Evolutionary conservation across 1,140 invertebrate species (phyloP).

Genomic region (Lucilia cuprina): DNA sequence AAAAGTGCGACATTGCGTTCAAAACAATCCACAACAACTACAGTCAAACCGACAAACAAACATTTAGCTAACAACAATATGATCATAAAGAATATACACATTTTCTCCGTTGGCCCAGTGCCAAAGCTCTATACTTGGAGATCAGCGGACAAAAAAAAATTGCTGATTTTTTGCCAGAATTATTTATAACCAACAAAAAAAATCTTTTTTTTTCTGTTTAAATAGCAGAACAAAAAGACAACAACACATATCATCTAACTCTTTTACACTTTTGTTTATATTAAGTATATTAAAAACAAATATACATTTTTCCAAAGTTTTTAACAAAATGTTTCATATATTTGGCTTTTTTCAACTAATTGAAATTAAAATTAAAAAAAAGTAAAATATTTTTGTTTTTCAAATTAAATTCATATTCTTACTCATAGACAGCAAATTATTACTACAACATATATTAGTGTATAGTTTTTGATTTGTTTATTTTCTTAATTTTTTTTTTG

Average conservation of each 20-base stretch:
- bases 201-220: constrained; percentile 42
- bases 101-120: constrained; percentile 65
- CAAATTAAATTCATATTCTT: not conserved
- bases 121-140: constrained; percentile 78
- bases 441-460: not conserved
- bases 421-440: not conserved
- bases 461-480: not conserved
- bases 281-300: not conserved
- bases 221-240: not conserved
- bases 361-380: not conserved
- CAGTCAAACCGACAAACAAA: not conserved
- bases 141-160: constrained; percentile 65
- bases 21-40: not conserved
- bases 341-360: constrained; percentile 15
- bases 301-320: not conserved
- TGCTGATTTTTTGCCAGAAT: constrained; percentile 63
- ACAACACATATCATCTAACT: not conserved
- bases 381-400: not conserved
- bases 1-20: constrained; percentile 5
- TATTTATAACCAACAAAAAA: constrained; percentile 58
- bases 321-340: not conserved
- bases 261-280: not conserved
- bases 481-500: too few relatives aligned
- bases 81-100: not conserved
- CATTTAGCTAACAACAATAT: not conserved